Conservation (phyloP, 2,113 vertebrate genomes). For the Periophthalmodon schlosseri region DNA sequence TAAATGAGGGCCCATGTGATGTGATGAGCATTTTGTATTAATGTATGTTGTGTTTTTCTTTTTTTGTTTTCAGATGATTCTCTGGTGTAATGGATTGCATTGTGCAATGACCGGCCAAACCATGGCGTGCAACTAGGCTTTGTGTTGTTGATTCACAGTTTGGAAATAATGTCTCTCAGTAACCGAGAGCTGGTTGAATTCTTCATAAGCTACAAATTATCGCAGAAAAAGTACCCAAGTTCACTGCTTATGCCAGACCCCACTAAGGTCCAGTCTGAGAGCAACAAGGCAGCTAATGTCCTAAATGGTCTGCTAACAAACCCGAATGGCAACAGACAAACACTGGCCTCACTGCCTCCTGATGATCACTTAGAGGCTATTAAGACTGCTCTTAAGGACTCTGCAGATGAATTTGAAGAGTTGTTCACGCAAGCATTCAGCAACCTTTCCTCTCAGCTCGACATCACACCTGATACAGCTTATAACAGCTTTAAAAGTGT, state of each 20-base stretch:
- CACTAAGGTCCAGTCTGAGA: slow-evolving; percentile 62
- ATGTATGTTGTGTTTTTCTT: background rate
- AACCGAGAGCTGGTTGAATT: slow-evolving; percentile 92
- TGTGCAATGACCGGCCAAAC: slow-evolving; percentile 29
- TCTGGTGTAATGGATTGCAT: slow-evolving; percentile 22
- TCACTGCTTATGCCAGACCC: slow-evolving; percentile 76
- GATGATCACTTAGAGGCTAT: slow-evolving; percentile 63
- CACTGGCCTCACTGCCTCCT: background rate
- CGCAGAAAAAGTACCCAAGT: slow-evolving; percentile 84
- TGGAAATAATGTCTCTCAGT: slow-evolving; percentile 53
- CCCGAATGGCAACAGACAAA: background rate
- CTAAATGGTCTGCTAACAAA: slow-evolving; percentile 28
- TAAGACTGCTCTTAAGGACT: slow-evolving; percentile 85
- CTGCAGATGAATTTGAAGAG: slow-evolving; percentile 91
- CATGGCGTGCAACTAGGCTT: slow-evolving; percentile 33
- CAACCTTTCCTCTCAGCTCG: slow-evolving; percentile 88
- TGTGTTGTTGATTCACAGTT: slow-evolving; percentile 18
- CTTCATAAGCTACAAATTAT: slow-evolving; percentile 91
- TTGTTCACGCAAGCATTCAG: slow-evolving; percentile 87
- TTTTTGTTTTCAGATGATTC: slow-evolving; percentile 23
- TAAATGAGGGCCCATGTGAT: background rate
- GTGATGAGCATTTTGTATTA: background rate
- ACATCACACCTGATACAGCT: slow-evolving; percentile 87
- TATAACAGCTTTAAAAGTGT: slow-evolving; percentile 95
- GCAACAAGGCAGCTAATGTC: slow-evolving; percentile 12